Evolutionary conservation across 2,113 vertebrate species (phyloP).

Genomic region (Equus przewalskii): DNA sequence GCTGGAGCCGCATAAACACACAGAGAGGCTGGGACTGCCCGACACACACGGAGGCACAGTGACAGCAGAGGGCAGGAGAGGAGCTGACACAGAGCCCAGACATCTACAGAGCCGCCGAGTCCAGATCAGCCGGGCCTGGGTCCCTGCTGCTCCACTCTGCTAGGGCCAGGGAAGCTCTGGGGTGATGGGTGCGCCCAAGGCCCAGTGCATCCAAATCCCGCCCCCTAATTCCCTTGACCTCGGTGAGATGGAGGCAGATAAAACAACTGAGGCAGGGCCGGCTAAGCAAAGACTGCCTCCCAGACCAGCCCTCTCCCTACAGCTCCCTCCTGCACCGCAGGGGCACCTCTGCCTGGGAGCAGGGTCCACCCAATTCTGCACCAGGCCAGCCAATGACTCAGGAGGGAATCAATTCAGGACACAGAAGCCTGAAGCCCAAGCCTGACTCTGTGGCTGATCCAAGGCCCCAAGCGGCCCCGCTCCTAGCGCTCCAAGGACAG

Average conservation of each 20-base stretch:
- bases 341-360: too few relatives aligned
- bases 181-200: neutral
- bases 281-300: too few relatives aligned
- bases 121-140: accelerated
- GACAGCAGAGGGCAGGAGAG: neutral
- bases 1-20: accelerated
- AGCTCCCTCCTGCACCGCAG: neutral
- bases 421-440: neutral
- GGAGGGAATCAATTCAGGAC: neutral
- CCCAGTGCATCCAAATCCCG: too few relatives aligned
- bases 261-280: too few relatives aligned
- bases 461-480: neutral
- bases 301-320: neutral
- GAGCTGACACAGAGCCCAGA: neutral
- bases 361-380: too few relatives aligned
- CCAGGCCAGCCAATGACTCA: neutral
- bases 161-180: neutral
- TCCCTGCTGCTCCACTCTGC: too few relatives aligned
- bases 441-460: neutral
- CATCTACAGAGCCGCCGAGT: accelerated
- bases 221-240: too few relatives aligned
- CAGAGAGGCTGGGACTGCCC: neutral
- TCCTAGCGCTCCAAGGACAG: neutral
- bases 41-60: accelerated
- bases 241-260: too few relatives aligned